These are phyloP conservation scores for Scaptodrosophila lebanonensis DNA, from an alignment of 1,140 invertebrate genomes.

Conservation along the genomic window DNA sequence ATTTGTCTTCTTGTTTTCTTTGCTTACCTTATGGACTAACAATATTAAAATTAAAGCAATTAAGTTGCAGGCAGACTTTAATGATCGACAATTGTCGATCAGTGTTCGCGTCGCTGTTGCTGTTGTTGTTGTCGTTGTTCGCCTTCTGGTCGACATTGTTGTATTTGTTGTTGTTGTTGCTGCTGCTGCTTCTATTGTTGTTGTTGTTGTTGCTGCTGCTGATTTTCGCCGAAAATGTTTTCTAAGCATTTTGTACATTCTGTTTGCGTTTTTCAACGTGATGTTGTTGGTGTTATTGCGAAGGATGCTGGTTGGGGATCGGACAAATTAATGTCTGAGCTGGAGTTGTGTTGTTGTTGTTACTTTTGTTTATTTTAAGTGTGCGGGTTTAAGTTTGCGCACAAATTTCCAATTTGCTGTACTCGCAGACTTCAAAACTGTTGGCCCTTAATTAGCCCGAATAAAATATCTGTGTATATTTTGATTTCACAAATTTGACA, in stretches of 20 bases:
- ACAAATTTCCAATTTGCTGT: too few species aligned
- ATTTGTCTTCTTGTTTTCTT: slow-evolving; percentile 20
- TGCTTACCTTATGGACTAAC: slow-evolving; percentile 72
- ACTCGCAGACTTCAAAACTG: too few species aligned
- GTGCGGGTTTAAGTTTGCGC: slow-evolving; percentile 38
- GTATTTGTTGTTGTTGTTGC: slow-evolving; percentile 7
- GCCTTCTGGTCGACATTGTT: slow-evolving; percentile 1
- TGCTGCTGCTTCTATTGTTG: slow-evolving; percentile 22
- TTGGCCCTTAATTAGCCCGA: slow-evolving; percentile 56
- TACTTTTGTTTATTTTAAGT: slow-evolving; percentile 19
- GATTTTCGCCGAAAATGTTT: slow-evolving; percentile 77
- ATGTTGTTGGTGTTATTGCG: slow-evolving; percentile 33
- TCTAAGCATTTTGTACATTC: slow-evolving; percentile 76
- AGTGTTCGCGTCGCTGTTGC: slow-evolving; percentile 33
- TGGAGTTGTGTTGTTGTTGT: slow-evolving; percentile 25
- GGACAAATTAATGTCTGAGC: slow-evolving; percentile 17
- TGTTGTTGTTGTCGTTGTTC: slow-evolving; percentile 31
- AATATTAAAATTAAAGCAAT: slow-evolving; percentile 75
- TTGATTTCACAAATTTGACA: slow-evolving; percentile 14
- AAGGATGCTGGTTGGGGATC: slow-evolving; percentile 29
- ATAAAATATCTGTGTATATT: slow-evolving; percentile 21
- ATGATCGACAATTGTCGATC: slow-evolving; percentile 65
- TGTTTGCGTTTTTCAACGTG: slow-evolving; percentile 42
- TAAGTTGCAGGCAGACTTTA: slow-evolving; percentile 75
- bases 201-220: slow-evolving; percentile 31